Base-by-base conservation (phyloP, 1,140 invertebrate species). In the Drosophila pachea region DNA sequence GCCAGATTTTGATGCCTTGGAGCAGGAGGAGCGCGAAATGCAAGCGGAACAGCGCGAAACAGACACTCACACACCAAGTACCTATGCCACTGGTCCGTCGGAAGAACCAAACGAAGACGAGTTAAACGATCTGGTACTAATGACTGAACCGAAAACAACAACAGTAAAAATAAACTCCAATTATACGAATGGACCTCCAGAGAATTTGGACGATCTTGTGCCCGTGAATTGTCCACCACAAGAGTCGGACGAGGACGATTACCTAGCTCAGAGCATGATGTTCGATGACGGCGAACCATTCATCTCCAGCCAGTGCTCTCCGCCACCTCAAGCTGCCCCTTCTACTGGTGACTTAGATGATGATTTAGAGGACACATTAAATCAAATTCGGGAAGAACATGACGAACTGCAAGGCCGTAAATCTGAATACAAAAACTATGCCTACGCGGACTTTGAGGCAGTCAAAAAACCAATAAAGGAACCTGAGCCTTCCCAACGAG, bases 331-430 rank as follows among this genome's bases (percentile, higher is more conserved):
- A 7, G 12, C 7, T 22, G 22, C 8, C 5, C 0, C 11, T 43
- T 22, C 12, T 4, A 4, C n/a, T 5, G 43, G 52, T 3, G 73
- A 86, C n/a, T 74, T 66, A 0, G 75, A 86, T 43, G 78, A 83
- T 47, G 77, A 81, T 40, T 78, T 87, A 31, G 84, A 84, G 36
- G 84, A 86, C 5, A 65, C 87, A 3, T 55, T 73, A 36, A 78
- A 62, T 11, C 77, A 73, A 56, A 89, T 81, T 50, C 74, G 67
- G 11, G 68, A 81, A 29, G 73, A 87, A 50, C 71, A 88, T 12
- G 73, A 73, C 32, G 48, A 71, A 8, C 35, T 76, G 32, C 67
- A 78, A 38, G 88, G 88, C 2, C 73, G 79, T 5, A 72, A 62
- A 52, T 89, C 88, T 0, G 52, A 77, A 42, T 89, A 73, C 14